Evolutionary conservation across 2,888 invertebrate genomes (phyloP).

Genomic region (Pammene fasciana): DNA sequence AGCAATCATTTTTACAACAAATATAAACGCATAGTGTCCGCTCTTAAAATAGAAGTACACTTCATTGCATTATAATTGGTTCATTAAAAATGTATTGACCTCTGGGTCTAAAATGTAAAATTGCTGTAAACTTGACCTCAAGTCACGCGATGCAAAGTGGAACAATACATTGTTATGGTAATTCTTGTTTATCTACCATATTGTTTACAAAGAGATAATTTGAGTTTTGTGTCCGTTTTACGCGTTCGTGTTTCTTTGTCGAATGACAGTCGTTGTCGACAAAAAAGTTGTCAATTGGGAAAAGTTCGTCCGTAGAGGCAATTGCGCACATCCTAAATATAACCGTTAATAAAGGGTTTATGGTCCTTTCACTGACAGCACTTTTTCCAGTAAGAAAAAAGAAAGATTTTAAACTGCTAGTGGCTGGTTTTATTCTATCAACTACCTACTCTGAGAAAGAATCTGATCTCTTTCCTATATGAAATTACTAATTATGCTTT

Average conservation of each 20-base stretch:
- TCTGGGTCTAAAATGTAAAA: slow-evolving; percentile 7
- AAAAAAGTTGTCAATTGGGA: no score
- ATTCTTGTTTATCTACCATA: slow-evolving; percentile 16
- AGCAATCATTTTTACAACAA: no score
- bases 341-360: no score
- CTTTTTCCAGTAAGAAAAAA: no score
- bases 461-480: no score
- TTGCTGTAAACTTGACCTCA: slow-evolving; percentile 20
- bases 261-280: neutral
- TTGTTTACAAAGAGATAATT: slow-evolving; percentile 5
- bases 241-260: neutral
- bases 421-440: no score
- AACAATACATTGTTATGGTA: slow-evolving; percentile 32
- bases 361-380: no score
- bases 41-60: neutral
- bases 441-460: no score
- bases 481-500: no score
- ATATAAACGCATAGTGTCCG: neutral
- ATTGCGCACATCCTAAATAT: no score
- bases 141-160: slow-evolving; percentile 18
- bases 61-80: slow-evolving; percentile 22
- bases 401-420: no score
- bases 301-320: no score
- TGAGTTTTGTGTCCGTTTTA: neutral
- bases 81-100: slow-evolving; percentile 28